Evolutionary conservation across 2,797 vertebrate species (phyloP).

Genomic region (Lycodopsis pacificus): DNA sequence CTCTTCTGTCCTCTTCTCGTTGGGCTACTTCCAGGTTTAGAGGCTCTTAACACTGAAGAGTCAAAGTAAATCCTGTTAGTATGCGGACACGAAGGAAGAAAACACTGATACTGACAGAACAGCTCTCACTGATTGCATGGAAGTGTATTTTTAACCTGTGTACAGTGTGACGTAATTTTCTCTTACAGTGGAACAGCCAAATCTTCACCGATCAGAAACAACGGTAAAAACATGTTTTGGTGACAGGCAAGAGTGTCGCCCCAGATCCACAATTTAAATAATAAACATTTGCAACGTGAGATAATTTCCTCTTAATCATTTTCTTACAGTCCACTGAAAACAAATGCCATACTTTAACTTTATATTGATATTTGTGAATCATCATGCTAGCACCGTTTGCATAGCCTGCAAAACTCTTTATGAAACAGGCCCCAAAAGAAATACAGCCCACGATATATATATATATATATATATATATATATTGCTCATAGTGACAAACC

Average conservation of each 20-base stretch:
- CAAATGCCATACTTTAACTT: neutral
- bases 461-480: no score
- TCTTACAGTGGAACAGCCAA: neutral
- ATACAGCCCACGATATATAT: neutral
- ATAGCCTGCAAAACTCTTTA: neutral
- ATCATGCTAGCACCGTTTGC: neutral
- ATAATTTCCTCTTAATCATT: neutral
- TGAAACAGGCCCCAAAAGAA: neutral
- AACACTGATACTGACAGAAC: conserved; percentile 18
- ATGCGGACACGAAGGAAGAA: conserved; percentile 23
- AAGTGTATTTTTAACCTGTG: conserved; percentile 21
- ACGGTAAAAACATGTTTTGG: neutral
- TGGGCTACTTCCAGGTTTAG: conserved; percentile 52
- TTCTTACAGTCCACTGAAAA: neutral
- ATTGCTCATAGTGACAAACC: neutral
- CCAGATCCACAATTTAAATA: neutral
- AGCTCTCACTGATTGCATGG: conserved; percentile 14
- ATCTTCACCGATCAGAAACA: neutral
- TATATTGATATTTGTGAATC: neutral
- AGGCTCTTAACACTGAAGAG: conserved; percentile 35
- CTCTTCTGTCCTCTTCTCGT: conserved; percentile 27
- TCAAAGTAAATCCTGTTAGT: conserved; percentile 48
- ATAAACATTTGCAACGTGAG: neutral
- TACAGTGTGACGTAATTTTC: neutral
- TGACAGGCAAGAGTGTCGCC: neutral